Percentiles rank a stretch among this genome's conserved stretches.
Evolutionary conservation across 2,113 vertebrate species (phyloP).

Genomic region (Octodon degus): DNA sequence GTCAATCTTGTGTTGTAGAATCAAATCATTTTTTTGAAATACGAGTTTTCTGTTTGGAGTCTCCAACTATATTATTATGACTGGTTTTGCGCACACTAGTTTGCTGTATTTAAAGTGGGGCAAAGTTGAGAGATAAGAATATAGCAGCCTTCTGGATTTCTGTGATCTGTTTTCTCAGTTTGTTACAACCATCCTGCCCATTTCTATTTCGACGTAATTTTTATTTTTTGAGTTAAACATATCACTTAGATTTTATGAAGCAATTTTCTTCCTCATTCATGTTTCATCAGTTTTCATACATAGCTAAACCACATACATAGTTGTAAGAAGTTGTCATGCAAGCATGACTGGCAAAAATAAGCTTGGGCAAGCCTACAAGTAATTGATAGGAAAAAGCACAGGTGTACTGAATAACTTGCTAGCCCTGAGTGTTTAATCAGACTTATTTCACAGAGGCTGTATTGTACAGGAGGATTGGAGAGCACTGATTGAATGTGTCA

Average conservation of each 20-base stretch:
- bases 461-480: background rate
- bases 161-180: constrained; percentile 28
- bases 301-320: constrained; percentile 69
- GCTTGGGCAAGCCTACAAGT: constrained; percentile 58
- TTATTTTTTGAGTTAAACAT: constrained; percentile 2
- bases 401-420: background rate
- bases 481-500: constrained; percentile 48
- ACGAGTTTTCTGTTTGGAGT: background rate
- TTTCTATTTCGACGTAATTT: constrained; percentile 50
- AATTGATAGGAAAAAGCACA: constrained; percentile 59
- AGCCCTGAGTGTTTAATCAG: constrained; percentile 5
- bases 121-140: constrained; percentile 25
- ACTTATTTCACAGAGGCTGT: background rate
- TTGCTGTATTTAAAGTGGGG: constrained; percentile 56
- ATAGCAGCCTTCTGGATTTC: background rate
- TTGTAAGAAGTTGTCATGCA: constrained; percentile 43
- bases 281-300: constrained; percentile 67
- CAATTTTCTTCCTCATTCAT: constrained; percentile 53
- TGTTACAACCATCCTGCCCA: background rate
- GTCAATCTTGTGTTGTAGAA: background rate
- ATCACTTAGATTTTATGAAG: constrained; percentile 60
- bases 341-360: constrained; percentile 54
- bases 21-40: constrained; percentile 36
- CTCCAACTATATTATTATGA: background rate
- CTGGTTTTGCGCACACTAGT: background rate